Conservation (phyloP, 2,888 invertebrate species). For the Sinotaia quadrata region DNA sequence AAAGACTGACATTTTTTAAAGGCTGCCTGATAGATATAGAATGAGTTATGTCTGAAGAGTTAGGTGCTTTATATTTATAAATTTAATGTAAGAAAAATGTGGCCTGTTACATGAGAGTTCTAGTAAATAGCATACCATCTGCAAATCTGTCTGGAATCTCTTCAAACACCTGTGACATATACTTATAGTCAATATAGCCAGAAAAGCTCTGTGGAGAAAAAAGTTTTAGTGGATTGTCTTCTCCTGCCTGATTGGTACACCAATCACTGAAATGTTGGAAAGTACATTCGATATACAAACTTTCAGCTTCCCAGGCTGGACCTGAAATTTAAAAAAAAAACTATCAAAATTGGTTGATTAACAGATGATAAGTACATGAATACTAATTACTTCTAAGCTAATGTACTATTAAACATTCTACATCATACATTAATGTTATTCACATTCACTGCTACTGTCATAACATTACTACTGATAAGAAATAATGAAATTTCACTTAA, state of each 20-base stretch:
- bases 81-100: too few relatives aligned
- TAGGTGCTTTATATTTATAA: too few relatives aligned
- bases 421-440: not conserved
- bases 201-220: constrained; percentile 75
- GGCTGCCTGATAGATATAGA: too few relatives aligned
- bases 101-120: too few relatives aligned
- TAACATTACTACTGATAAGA: too few relatives aligned
- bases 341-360: not conserved
- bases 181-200: constrained; percentile 90
- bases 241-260: constrained; percentile 44
- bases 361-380: not conserved
- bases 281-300: constrained; percentile 77
- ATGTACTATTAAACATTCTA: not conserved
- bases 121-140: constrained; percentile 74
- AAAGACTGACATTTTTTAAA: too few relatives aligned
- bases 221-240: constrained; percentile 54
- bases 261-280: constrained; percentile 78
- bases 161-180: constrained; percentile 81
- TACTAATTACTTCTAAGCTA: not conserved
- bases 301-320: constrained; percentile 84
- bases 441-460: not conserved
- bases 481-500: too few relatives aligned
- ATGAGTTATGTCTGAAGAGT: too few relatives aligned
- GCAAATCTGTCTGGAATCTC: constrained; percentile 76
- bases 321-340: constrained; percentile 36